Evolutionary conservation across 2,113 vertebrate species (phyloP), one percentile per base, ranked within the genome.

Genomic region (Callocephalon fimbriatum): DNA sequence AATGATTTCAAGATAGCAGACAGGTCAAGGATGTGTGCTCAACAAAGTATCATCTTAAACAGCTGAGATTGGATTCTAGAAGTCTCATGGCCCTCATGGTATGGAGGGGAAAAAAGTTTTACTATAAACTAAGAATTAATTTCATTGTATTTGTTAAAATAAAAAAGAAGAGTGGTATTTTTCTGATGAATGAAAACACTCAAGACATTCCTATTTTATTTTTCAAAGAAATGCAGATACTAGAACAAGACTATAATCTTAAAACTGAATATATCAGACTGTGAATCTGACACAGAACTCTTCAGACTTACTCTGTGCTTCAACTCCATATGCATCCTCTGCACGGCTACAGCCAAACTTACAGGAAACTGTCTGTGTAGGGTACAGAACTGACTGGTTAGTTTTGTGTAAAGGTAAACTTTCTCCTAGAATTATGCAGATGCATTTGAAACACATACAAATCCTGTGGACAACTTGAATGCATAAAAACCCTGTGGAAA

Each of bases 291-390:
- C 59, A 77, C 14, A 88, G 27, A 9, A 18, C 45, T 76, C 19
- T 11, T 54, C 31, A 88, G 37, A 51, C 98, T 98, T 94, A 98
- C 98, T 95, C 35, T 97, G 90, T 48, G 85, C 89, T 95, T 98
- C 92, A 80, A 48, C 44, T 78, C 96, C 95, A 5, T 97, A 98
- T 4, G 96, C 96, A 25, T 97, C 96, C 74, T 98, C 95, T 25
- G 94, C 91, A 10, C 59, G 6, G 62, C 91, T 97, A 76, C 98
- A 98, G 91, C 98, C 97, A 2, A 97, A 94, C 37, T 98, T 96
- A 51, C 98, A 98, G 23, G 96, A 96, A 87, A 93, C 56, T 48
- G 61, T 65, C 98, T 98, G 38, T 81, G 68, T 73, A 88, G 25
- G 45, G 42, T 48, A 97, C 21, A 96, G 21, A 89, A 92, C 10